phyloP scores from a whole-genome alignment of 2,888 invertebrate species.

The Ischnura elegans region DNA sequence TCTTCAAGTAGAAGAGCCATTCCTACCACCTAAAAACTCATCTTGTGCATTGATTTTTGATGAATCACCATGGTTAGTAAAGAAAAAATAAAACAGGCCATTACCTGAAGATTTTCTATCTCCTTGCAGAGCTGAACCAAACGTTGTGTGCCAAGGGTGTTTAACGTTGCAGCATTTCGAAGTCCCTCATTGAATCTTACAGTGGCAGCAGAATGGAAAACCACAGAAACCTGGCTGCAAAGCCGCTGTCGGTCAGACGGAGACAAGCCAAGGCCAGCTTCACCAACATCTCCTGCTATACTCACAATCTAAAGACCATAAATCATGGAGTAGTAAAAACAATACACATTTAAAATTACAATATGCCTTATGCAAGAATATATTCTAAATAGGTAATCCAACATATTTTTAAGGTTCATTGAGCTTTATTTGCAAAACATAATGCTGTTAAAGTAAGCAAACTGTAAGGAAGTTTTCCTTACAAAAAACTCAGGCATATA shows the following conservation, averaged over 20 bases:
- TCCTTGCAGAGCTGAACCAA: constrained; percentile 80
- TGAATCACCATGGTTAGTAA: not conserved
- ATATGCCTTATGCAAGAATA: not conserved
- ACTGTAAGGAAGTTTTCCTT: not conserved
- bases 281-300: constrained; percentile 77
- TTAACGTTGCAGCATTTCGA: constrained; percentile 80
- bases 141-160: constrained; percentile 80
- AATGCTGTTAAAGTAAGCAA: not conserved
- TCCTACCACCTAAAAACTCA: not conserved
- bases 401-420: not conserved
- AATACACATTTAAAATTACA: not conserved
- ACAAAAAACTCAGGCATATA: not conserved
- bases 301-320: constrained; percentile 76
- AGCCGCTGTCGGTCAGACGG: constrained; percentile 76
- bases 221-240: constrained; percentile 78
- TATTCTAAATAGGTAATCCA: not conserved
- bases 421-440: not conserved
- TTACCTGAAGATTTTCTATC: constrained; percentile 79
- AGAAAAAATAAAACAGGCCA: not conserved
- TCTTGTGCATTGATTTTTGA: not conserved
- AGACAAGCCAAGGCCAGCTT: constrained; percentile 75
- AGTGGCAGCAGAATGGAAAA: constrained; percentile 84
- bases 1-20: no score
- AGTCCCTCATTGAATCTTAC: constrained; percentile 82
- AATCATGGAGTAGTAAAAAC: not conserved